phyloP scores from a whole-genome alignment of 1,140 invertebrate species.

The Neotoxoptera formosana region DNA sequence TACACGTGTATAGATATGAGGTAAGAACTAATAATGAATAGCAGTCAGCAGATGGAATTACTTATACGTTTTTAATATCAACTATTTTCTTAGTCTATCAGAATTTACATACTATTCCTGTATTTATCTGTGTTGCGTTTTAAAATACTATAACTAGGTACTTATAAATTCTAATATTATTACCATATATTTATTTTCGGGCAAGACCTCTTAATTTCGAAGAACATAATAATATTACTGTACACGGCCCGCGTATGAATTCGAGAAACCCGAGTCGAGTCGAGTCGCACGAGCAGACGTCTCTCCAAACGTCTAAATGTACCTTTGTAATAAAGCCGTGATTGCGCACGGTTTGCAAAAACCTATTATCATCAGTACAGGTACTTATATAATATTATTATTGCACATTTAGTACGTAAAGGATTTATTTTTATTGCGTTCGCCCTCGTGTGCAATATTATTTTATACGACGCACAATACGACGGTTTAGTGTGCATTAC shows the following conservation, averaged over 20 bases:
- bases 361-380: background rate
- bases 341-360: background rate
- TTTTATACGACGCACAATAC: background rate
- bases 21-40: background rate
- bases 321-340: background rate
- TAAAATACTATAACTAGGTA: background rate
- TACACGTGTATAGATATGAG: background rate
- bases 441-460: background rate
- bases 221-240: background rate
- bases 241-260: background rate
- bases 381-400: too few species aligned
- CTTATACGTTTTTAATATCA: background rate
- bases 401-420: too few species aligned
- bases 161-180: background rate
- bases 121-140: background rate
- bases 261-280: background rate
- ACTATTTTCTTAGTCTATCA: background rate
- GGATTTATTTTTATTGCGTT: background rate
- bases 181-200: background rate
- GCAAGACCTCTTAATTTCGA: background rate
- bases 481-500: background rate
- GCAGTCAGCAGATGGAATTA: background rate
- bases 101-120: background rate
- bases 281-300: background rate
- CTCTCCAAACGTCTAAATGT: background rate